These are phyloP conservation scores for Oryzias woworae DNA, from an alignment of 2,113 vertebrate genomes.

Conservation along the genomic window DNA sequence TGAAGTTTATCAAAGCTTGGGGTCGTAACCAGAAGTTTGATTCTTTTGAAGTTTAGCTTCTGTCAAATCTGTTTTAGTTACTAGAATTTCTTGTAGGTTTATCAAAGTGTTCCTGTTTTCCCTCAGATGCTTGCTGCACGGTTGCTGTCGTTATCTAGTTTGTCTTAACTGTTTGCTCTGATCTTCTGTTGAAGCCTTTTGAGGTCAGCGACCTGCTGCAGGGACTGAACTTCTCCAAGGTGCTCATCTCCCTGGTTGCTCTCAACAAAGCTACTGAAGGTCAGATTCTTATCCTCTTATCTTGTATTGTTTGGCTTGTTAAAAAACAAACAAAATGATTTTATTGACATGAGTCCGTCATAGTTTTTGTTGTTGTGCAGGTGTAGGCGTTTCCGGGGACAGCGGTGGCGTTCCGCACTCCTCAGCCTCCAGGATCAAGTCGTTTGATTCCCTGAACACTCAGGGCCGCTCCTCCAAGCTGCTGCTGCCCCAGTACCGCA, in stretches of 20 bases:
- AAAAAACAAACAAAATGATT: too few species aligned
- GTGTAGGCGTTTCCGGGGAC: constrained; percentile 83
- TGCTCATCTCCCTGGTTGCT: constrained; percentile 90
- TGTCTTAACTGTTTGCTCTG: not conserved
- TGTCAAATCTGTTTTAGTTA: too few species aligned
- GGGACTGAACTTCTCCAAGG: constrained; percentile 93
- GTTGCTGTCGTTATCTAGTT: not conserved
- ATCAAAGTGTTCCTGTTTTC: not conserved
- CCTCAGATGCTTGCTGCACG: not conserved
- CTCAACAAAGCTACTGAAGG: constrained; percentile 97
- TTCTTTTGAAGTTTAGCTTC: too few species aligned
- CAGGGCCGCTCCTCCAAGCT: constrained; percentile 88
- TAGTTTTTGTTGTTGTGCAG: constrained; percentile 52
- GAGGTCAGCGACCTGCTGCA: constrained; percentile 94
- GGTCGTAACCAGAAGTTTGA: too few species aligned
- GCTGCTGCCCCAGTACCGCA: constrained; percentile 91
- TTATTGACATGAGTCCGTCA: not conserved
- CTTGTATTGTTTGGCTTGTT: not conserved
- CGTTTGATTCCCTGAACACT: constrained; percentile 91
- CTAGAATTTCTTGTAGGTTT: too few species aligned
- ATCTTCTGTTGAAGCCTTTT: constrained; percentile 79
- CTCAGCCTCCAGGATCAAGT: constrained; percentile 89
- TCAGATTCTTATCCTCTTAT: constrained; percentile 52
- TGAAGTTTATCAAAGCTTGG: too few species aligned
- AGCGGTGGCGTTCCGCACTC: constrained; percentile 81